Percentiles rank a stretch among this genome's conserved stretches.
phyloP scores from a whole-genome alignment of 2,113 vertebrate genomes.

The Crotalus horridus region DNA sequence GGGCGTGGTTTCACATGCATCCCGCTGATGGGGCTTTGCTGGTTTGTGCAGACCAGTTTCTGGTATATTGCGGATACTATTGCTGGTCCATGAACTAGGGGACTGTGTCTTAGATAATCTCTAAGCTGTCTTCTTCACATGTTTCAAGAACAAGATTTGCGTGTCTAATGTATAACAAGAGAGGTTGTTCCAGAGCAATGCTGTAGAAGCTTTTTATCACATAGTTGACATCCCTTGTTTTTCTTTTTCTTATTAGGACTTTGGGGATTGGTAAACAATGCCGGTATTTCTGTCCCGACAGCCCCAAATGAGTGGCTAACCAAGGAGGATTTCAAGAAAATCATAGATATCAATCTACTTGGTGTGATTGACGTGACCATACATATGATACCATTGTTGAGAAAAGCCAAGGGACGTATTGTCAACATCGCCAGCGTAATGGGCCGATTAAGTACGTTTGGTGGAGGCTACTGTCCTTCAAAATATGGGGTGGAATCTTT shows the following conservation, averaged over 20 bases:
- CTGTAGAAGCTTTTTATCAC: background rate
- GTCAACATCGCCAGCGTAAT: constrained; percentile 66
- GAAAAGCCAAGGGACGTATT: constrained; percentile 63
- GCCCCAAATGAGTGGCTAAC: constrained; percentile 64
- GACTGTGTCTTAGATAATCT: background rate
- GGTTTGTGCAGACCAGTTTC: background rate
- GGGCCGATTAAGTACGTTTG: constrained; percentile 54
- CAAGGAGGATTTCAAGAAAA: constrained; percentile 59
- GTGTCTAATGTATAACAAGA: background rate
- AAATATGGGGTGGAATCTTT: constrained; percentile 70
- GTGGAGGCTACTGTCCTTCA: constrained; percentile 65
- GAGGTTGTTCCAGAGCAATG: background rate
- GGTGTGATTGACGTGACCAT: constrained; percentile 64
- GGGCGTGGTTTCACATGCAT: background rate
- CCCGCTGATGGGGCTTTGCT: background rate
- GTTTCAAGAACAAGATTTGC: background rate
- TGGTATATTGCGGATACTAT: accelerated
- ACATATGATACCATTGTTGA: constrained; percentile 64
- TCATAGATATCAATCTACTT: constrained; percentile 64
- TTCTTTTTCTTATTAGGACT: constrained; percentile 52
- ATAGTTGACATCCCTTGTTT: background rate
- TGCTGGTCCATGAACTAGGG: background rate
- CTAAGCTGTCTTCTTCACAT: background rate
- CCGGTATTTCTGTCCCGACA: constrained; percentile 56
- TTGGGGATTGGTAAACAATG: constrained; percentile 71